These are phyloP conservation scores for Rhagonycha lutea DNA, from an alignment of 2,888 invertebrate genomes.

Conservation along the genomic window DNA sequence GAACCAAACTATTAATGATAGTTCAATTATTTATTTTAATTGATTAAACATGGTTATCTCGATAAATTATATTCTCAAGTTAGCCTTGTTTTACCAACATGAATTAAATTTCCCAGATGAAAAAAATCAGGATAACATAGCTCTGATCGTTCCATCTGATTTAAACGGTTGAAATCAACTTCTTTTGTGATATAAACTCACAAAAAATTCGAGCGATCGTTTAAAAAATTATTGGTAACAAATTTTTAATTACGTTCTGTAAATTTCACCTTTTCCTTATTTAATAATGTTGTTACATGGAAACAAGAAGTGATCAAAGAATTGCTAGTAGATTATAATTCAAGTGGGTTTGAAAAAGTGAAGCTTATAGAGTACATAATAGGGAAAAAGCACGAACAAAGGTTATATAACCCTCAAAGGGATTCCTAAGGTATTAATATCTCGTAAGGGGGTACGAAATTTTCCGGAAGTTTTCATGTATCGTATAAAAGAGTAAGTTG, in stretches of 20 bases:
- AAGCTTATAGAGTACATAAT: neutral
- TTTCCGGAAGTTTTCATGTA: neutral
- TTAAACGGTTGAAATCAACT: no score
- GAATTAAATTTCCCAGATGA: no score
- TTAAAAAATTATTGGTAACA: neutral
- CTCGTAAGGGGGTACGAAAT: constrained; percentile 4
- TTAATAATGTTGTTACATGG: neutral
- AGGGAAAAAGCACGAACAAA: neutral
- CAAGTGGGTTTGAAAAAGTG: neutral
- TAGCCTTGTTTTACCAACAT: no score
- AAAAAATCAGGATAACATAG: no score
- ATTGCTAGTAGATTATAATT: neutral
- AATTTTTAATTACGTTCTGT: neutral
- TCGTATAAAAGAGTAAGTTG: neutral
- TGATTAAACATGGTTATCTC: no score
- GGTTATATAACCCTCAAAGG: constrained; percentile 25
- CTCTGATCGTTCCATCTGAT: no score
- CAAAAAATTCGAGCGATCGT: no score
- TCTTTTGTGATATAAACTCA: no score
- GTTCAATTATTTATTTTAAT: no score
- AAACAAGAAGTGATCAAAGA: neutral
- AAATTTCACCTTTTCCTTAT: neutral
- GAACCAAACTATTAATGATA: no score
- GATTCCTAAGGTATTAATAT: constrained; percentile 26
- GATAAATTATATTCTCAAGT: no score